Percentiles rank a stretch among this genome's conserved stretches.
Evolutionary conservation across 2,113 vertebrate species (phyloP).

Genomic region (Mormyrus lacerda): DNA sequence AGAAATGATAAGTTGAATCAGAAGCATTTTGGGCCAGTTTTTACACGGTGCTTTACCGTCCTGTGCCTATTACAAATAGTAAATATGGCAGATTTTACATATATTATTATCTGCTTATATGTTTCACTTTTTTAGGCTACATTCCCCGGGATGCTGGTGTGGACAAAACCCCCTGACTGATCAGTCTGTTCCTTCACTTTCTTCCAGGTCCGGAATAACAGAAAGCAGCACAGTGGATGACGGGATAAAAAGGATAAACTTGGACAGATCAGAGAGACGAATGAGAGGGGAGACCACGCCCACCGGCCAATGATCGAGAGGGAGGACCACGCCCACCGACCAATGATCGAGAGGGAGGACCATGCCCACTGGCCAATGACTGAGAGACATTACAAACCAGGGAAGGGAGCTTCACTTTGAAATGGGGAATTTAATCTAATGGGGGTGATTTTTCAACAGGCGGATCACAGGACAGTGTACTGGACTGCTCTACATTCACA

Average conservation of each 20-base stretch:
- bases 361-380: not conserved
- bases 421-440: slow-evolving; percentile 13
- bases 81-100: not conserved
- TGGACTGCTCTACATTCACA: slow-evolving; percentile 5
- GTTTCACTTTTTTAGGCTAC: not conserved
- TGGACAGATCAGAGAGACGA: not conserved
- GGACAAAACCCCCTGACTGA: not conserved
- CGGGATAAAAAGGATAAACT: not conserved
- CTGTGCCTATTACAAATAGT: not conserved
- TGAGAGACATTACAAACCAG: slow-evolving; percentile 31
- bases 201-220: not conserved
- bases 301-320: slow-evolving; percentile 19
- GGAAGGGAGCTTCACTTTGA: slow-evolving; percentile 12
- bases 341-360: slow-evolving; percentile 8
- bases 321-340: too few species aligned
- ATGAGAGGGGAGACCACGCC: not conserved
- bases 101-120: not conserved
- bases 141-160: not conserved
- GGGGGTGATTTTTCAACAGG: slow-evolving; percentile 37
- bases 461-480: slow-evolving; percentile 20
- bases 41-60: not conserved
- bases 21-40: not conserved
- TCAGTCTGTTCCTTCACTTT: not conserved
- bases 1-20: not conserved
- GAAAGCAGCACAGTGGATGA: not conserved